Base-by-base conservation (phyloP, 2,888 invertebrate genomes). In the Drosophila macrothrix region DNA sequence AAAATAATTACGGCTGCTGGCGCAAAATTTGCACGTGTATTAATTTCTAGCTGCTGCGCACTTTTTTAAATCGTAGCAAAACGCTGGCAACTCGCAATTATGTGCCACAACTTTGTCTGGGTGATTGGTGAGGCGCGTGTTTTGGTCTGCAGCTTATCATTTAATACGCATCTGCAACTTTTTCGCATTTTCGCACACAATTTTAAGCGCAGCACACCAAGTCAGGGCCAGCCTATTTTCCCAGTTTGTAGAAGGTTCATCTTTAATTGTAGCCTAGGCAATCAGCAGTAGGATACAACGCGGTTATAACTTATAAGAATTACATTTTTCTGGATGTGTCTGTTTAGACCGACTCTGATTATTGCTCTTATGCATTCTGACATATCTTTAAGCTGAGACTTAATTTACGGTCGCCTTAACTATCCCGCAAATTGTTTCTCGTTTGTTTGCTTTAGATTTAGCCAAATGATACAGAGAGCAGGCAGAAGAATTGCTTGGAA, bases 1-100 rank as follows among this genome's bases (percentile, higher is more conserved):
- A 87, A 90, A 91, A 91, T 91, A 91, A 91, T 91, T 91, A 91
- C 87, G 81, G 81, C 75, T 89, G 80, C 91, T 80, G 74, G 77
- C 74, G 75, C 69, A 79, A 82, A 85, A 82, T 90, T 88, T 90
- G 88, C 88, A 89, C 90, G 90, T 89, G 84, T 77, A 89, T 86
- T 86, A 83, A 90, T 87, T 78, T 74, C 66, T 70, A 59, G 73
- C 52, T 28, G 41, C 60, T 56, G 52, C 60, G 31, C 33, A 56
- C 70, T 75, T 76, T 71, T 84, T 88, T 86, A 86, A 86, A 88
- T 86, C 84, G 81, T 84, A 84, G 86, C 81, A 84, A 78, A 78
- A 73, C 56, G 77, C 71, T 67, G 65, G 84, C 63, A 87, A 81
- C 73, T 87, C 80, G 84, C 87, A 87, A 87, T 85, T 85, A 87